Percentiles rank a stretch among this genome's conserved stretches.
phyloP scores from a whole-genome alignment of 2,888 invertebrate species.

The Pachliopta kotzebuea region DNA sequence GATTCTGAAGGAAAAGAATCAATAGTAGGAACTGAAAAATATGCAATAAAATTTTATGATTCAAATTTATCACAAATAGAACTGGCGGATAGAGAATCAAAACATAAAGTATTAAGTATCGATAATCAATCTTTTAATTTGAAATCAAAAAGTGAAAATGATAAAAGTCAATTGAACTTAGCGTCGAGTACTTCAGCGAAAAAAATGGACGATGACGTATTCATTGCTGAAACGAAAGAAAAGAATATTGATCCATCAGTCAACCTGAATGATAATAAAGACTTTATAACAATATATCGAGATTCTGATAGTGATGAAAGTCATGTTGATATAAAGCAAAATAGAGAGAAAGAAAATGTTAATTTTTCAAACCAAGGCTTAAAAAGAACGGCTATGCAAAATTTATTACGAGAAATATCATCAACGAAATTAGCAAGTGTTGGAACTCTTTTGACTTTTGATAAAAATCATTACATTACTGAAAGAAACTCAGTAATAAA shows the following conservation, averaged over 20 bases:
- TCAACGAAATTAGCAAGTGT: background rate
- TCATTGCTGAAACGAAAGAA: constrained; percentile 1
- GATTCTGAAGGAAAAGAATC: constrained; percentile 19
- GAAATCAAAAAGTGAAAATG: constrained; percentile 1
- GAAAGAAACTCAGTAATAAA: background rate
- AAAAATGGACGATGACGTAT: constrained; percentile 1
- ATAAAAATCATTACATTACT: background rate
- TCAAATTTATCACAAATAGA: constrained; percentile 1
- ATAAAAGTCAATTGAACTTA: background rate
- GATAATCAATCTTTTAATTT: background rate
- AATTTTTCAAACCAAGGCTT: background rate
- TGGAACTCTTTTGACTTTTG: background rate
- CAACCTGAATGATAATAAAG: constrained; percentile 7
- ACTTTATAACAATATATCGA: constrained; percentile 10
- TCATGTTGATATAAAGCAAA: background rate
- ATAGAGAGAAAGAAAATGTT: background rate
- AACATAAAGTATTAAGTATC: background rate
- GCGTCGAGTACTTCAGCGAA: background rate
- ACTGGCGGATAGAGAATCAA: constrained; percentile 1
- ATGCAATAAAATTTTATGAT: background rate
- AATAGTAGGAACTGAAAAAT: constrained; percentile 4
- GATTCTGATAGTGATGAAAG: constrained; percentile 15
- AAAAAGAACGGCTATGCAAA: background rate
- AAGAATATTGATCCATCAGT: background rate
- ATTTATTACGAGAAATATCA: background rate